Evolutionary conservation across 2,888 invertebrate genomes (phyloP), one percentile per base, ranked within the genome.

Genomic region (Synergus japonicus): DNA sequence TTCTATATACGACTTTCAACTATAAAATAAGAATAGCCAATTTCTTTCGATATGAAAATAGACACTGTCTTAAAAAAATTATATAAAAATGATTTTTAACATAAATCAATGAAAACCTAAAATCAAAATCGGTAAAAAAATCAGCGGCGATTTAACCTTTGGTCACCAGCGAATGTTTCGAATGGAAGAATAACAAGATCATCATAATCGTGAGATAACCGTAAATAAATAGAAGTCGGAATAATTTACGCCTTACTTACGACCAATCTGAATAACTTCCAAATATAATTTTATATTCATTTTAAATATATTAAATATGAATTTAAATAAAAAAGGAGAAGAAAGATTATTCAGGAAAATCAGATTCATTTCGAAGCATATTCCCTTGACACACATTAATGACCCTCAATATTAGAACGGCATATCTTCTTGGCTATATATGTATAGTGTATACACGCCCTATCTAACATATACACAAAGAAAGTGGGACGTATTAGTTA

Each of bases 151-250:
- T 37, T 54, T 73, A 37, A 73, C 54, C 69, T 54, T 73, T 46
- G 69, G n/a, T 73, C 54, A 73, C 49, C 37, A 49, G 15, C 49
- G 37, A 49, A 54, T 54, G 69, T 73, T 73, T 73, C 69, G 69
- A 73, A 73, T 73, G 15, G 37, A 29, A 73, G 49, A 73, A 73
- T 69, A 73, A 73, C 37, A 69, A 22, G 60, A 18, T 69, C 69
- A 73, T 73, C 49, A 73, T 73, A 73, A 73, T 73, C 49, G 37
- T 73, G 54, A 73, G 54, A 73, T 73, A 54, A 49, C 37, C 29
- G 69, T 54, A 73, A 73, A 49, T 73, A 73, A 73, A 73, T 73
- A 54, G 49, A 73, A 73, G 69, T 49, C 49, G 37, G 37, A 73
- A 49, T 73, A 37, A 73, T 73, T 73, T 73, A 8, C 49, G 46